Conservation (phyloP, 2,113 vertebrate species). For the Semicossyphus pulcher region DNA sequence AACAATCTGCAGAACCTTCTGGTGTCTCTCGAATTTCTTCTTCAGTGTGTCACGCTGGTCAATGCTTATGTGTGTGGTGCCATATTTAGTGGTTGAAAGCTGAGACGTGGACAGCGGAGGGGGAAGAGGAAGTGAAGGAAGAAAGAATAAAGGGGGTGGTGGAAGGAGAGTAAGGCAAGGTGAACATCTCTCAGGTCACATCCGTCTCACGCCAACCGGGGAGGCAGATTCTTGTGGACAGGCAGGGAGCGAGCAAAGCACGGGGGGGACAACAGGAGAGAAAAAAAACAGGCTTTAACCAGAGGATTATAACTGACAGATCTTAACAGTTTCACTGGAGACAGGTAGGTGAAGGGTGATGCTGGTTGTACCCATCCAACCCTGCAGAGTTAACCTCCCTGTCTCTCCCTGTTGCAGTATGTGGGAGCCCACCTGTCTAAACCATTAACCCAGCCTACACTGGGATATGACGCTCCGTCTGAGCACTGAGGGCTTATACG, state of each 20-base stretch:
- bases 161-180: conserved; percentile 49
- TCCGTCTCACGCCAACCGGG: conserved; percentile 30
- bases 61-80: neutral
- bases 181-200: conserved; percentile 70
- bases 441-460: conserved; percentile 62
- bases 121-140: conserved; percentile 7
- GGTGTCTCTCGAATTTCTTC: conserved; percentile 46
- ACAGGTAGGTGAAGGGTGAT: conserved; percentile 45
- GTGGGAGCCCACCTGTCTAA: conserved; percentile 68
- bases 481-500: conserved; percentile 21
- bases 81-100: conserved; percentile 57
- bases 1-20: conserved; percentile 66
- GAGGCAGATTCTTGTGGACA: conserved; percentile 57
- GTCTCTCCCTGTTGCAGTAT: conserved; percentile 37
- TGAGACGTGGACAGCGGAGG: conserved; percentile 57
- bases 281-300: conserved; percentile 13
- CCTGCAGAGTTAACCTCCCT: conserved; percentile 49
- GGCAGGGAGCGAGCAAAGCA: conserved; percentile 23
- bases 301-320: conserved; percentile 10
- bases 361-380: conserved; percentile 16
- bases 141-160: conserved; percentile 24
- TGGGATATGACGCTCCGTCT: conserved; percentile 37
- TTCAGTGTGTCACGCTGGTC: conserved; percentile 14
- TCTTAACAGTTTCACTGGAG: conserved; percentile 25
- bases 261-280: neutral